Evolutionary conservation across 1,140 invertebrate species (phyloP).

Genomic region (Planococcus citri): DNA sequence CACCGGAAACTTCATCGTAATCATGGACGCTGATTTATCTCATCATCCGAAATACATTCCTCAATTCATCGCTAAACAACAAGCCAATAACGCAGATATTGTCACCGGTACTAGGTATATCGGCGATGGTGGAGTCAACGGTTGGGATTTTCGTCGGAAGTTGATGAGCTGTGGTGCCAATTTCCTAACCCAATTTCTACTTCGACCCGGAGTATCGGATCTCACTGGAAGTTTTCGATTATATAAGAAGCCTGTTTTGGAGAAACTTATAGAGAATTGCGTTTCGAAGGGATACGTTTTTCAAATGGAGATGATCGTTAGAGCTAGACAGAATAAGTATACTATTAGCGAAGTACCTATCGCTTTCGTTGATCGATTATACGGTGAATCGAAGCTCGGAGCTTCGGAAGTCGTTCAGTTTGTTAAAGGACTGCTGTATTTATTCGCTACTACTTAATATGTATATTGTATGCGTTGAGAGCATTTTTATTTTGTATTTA

Average conservation of each 20-base stretch:
- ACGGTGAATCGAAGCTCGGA: constrained; percentile 95
- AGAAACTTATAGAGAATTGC: constrained; percentile 74
- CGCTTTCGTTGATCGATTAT: constrained; percentile 95
- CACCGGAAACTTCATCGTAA: constrained; percentile 91
- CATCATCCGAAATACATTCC: constrained; percentile 99
- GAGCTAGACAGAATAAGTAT: constrained; percentile 72
- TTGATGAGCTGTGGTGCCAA: constrained; percentile 84
- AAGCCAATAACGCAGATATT: constrained; percentile 69
- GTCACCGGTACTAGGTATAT: constrained; percentile 86
- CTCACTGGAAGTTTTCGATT: constrained; percentile 97
- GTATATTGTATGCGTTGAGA: no score
- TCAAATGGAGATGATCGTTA: constrained; percentile 99
- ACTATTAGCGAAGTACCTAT: constrained; percentile 93
- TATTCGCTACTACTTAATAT: constrained; percentile 84
- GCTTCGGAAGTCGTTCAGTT: constrained; percentile 95
- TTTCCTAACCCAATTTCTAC: constrained; percentile 82
- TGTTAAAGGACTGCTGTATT: constrained; percentile 78
- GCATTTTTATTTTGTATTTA: no score
- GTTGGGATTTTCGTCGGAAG: constrained; percentile 97
- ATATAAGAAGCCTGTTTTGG: constrained; percentile 80
- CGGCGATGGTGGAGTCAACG: constrained; percentile 81
- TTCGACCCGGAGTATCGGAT: constrained; percentile 89
- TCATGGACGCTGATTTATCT: constrained; percentile 99
- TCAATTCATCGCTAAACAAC: constrained; percentile 79
- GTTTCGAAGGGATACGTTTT: constrained; percentile 98